Percentiles rank a stretch among this genome's conserved stretches.
phyloP scores from a whole-genome alignment of 1,140 invertebrate species.

The Drosophila simulans region DNA sequence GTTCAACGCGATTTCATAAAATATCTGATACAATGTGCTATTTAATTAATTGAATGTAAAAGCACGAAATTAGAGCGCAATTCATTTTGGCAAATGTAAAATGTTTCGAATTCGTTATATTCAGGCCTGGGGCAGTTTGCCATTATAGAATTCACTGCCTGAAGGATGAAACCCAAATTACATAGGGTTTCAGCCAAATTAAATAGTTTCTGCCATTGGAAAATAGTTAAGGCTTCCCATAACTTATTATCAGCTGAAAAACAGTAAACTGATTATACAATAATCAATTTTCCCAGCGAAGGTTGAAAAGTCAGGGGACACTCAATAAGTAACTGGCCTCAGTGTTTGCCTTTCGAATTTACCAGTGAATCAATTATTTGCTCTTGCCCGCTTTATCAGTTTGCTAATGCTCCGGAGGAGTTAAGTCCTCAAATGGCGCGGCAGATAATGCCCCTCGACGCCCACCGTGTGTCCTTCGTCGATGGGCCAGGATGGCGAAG shows the following conservation, averaged over 20 bases:
- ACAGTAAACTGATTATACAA: background rate
- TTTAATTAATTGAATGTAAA: background rate
- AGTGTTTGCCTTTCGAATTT: constrained; percentile 40
- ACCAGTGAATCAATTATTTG: constrained; percentile 54
- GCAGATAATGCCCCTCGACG: constrained; percentile 29
- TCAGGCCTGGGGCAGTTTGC: background rate
- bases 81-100: background rate
- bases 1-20: too few species aligned
- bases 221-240: background rate
- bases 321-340: constrained; percentile 11
- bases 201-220: background rate
- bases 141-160: background rate
- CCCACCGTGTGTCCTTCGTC: constrained; percentile 20
- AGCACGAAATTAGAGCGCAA: background rate
- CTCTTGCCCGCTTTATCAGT: constrained; percentile 44
- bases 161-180: background rate
- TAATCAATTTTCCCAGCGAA: background rate
- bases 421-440: constrained; percentile 36
- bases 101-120: background rate
- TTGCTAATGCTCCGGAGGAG: constrained; percentile 30
- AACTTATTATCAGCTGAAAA: background rate
- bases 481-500: constrained; percentile 23
- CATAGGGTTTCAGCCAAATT: background rate
- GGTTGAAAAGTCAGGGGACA: background rate
- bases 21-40: background rate